Evolutionary conservation across 2,113 vertebrate genomes (phyloP).

Genomic region (Eclectus roratus): DNA sequence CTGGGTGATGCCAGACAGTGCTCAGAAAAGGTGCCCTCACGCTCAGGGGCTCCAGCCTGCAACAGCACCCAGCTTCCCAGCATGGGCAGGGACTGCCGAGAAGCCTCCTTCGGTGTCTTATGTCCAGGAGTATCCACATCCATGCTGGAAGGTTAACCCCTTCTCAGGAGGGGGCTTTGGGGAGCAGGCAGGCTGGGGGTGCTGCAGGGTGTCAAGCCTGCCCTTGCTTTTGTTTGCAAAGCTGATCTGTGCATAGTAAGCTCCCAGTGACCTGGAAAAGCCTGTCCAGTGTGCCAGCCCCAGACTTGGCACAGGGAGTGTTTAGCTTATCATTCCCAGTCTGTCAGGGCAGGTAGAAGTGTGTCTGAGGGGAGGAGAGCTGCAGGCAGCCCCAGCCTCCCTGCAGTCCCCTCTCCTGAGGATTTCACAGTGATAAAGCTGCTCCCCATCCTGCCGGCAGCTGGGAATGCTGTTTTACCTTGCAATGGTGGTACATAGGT

Average conservation of each 20-base stretch:
- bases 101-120: neutral
- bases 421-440: neutral
- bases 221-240: conserved; percentile 2
- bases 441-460: neutral
- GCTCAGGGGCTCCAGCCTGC: neutral
- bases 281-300: neutral
- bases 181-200: neutral
- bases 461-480: neutral
- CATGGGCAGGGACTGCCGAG: accelerated
- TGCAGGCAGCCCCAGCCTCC: neutral
- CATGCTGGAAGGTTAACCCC: neutral
- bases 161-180: neutral
- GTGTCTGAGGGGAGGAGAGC: neutral
- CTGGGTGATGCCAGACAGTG: neutral
- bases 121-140: too few relatives aligned
- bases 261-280: neutral
- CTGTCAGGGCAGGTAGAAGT: neutral
- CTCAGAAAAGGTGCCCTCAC: neutral
- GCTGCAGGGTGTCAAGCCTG: neutral
- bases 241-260: neutral
- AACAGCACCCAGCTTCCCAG: neutral
- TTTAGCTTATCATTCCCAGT: neutral
- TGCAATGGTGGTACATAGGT: too few relatives aligned
- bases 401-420: neutral
- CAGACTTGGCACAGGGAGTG: neutral